Base-by-base conservation (phyloP, 64 coral and sea anemone species). In the Pocillopora verrucosa region DNA sequence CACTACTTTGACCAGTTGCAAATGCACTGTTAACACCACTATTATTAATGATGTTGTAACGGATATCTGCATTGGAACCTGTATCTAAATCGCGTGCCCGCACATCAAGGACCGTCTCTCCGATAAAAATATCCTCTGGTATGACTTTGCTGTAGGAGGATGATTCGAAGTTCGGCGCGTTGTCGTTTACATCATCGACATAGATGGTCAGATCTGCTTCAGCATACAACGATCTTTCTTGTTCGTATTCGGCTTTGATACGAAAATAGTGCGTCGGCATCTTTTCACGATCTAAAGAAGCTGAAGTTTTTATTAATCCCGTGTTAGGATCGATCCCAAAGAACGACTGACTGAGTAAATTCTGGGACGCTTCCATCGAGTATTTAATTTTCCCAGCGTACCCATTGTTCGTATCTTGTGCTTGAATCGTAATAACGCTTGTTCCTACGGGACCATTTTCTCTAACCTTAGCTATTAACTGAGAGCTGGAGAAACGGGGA, bases 101-200 rank as follows among this genome's bases (percentile, higher is more conserved):
- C 11, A 96, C 95, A 80, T 93, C 88, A 38, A 93, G 14, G 11
- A 96, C 91, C 35, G 84, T 75, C 16, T 91, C 91, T 10, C 95
- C 91, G 58, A 96, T 85, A n/a, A 60, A 37, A 16, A 78, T 88
- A 61, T 87, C 86, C 58, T 96, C 95, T 57, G 91, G 88, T 34
- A 96, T 93, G 16, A 4, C 30, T 76, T 87, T 82, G 22, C 61
- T 89, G 60, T 96, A 96, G 0, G 89, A 88, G 13, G 88, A 82
- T 16, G 64, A 65, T 34, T 93, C 95, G 74, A 96, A 96, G 0
- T 88, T 58, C 14, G 95, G 95, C 5, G 82, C 17, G 56, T 96
- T 96, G 76, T 96, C 95, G 76, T 96, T 96, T 14, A 96, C 72
- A 83, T 96, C 95, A 72, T 78, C 76, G 36, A 96, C 80, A 74